These are phyloP conservation scores for Sapajus apella DNA, from an alignment of 2,113 vertebrate species.

Conservation along the genomic window DNA sequence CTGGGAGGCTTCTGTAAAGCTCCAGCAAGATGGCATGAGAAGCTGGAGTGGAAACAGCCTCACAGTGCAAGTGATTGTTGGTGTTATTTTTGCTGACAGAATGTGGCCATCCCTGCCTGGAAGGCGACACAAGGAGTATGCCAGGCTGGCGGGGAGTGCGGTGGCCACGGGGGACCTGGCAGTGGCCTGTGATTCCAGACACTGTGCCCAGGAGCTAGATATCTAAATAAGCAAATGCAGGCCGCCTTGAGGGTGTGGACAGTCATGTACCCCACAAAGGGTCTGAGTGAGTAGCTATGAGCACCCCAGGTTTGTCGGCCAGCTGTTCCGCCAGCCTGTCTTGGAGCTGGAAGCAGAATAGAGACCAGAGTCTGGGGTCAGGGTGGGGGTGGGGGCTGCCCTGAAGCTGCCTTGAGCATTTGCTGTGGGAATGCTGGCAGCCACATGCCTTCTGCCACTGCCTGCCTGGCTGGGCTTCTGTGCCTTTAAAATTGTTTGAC, in stretches of 20 bases:
- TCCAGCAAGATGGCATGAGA: not conserved
- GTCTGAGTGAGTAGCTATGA: not conserved
- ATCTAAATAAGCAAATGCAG: not conserved
- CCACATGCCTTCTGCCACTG: accelerated
- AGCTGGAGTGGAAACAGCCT: accelerated
- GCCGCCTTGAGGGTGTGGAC: not conserved
- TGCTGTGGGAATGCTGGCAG: not conserved
- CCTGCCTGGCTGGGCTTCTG: not conserved
- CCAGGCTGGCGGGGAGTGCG: not conserved
- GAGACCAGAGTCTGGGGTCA: not conserved
- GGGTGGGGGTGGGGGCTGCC: accelerated
- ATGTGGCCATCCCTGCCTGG: not conserved
- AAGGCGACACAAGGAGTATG: not conserved
- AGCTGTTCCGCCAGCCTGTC: not conserved
- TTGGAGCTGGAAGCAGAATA: not conserved
- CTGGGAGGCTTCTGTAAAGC: not conserved
- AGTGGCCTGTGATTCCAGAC: not conserved
- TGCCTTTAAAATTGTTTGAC: constrained; percentile 72
- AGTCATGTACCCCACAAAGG: not conserved
- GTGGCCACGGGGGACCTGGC: not conserved
- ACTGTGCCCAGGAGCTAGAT: not conserved
- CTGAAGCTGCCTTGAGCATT: not conserved
- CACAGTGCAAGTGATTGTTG: not conserved
- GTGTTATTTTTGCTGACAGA: not conserved
- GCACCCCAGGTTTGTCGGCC: not conserved